Evolutionary conservation across 1,140 invertebrate species (phyloP), one percentile per base, ranked within the genome.

Genomic region (Drosophila bifasciata): DNA sequence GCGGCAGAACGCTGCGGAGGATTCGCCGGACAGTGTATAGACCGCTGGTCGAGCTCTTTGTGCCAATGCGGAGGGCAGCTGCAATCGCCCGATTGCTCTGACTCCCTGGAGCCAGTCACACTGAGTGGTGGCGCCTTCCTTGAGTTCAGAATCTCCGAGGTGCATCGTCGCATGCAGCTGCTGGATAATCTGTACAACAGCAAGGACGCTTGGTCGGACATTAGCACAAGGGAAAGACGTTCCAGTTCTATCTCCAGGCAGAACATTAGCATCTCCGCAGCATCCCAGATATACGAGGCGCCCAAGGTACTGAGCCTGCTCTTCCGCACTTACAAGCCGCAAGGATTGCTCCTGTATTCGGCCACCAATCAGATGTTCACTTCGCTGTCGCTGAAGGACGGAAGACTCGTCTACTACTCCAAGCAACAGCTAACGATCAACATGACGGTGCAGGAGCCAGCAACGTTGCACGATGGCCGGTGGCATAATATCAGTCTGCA

Each of bases 331-430:
- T 93, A 95, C 1, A 94, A 94, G 83, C 92, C 93, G 36, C 93
- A 96, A 83, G 97, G 97, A 7, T 92, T 98, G 9, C 89, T 99
- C 2, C 93, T 98, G 56, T 96, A 96, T 84, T 94, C 96, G 0
- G 96, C 96, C 0, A 97, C 96, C 4, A 96, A 97, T 80, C 96
- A 97, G 86, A 96, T 98, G 92, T 97, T 94, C 84, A 98, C 97
- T 13, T 93, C 96, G 2, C 91, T 98, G 49, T 95, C 97, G 92
- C 93, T 97, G 79, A 91, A 92, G 23, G 93, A 94, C 45, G 96
- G 96, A 3, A 94, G 95, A 63, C 91, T 97, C 7, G 92, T 94
- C 8, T 97, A 97, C 80, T 94, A 93, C 1, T 97, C 97, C 3
- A 94, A 95, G 78, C 93, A 96, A 66, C 95, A 95, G 23, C 93